Percentiles rank a stretch among this genome's conserved stretches.
Evolutionary conservation across 2,797 vertebrate species (phyloP).

Genomic region (Sarcophilus harrisii): DNA sequence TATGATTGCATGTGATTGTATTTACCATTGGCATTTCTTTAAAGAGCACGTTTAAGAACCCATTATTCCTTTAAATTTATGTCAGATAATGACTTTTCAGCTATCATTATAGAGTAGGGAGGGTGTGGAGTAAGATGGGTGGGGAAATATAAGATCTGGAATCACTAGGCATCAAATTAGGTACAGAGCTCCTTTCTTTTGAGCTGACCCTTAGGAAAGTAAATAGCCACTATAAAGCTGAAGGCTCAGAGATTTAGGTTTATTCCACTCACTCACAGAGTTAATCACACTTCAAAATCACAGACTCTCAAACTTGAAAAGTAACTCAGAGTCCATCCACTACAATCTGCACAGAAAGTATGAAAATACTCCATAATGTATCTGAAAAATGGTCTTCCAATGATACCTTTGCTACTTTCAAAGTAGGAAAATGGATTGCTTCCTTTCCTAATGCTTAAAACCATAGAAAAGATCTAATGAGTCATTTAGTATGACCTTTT

Average conservation of each 20-base stretch:
- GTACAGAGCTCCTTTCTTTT: not conserved
- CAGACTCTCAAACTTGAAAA: not conserved
- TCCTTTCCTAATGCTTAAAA: not conserved
- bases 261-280: not conserved
- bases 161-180: conserved; percentile 58
- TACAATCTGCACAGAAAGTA: not conserved
- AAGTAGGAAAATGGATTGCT: not conserved
- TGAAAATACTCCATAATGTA: not conserved
- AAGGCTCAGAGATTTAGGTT: not conserved
- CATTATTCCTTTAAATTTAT: conserved; percentile 55
- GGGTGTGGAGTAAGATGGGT: not conserved
- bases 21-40: conserved; percentile 49
- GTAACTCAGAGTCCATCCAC: not conserved
- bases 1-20: conserved; percentile 7
- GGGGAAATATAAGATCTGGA: conserved; percentile 30
- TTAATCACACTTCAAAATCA: not conserved
- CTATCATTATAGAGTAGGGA: conserved; percentile 20
- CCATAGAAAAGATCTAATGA: not conserved
- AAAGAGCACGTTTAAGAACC: conserved; percentile 1
- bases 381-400: not conserved
- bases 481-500: not conserved
- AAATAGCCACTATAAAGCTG: not conserved
- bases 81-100: conserved; percentile 52
- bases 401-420: not conserved
- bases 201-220: not conserved